Conservation (phyloP, 2,888 invertebrate genomes). For the Lissonota sp. region DNA sequence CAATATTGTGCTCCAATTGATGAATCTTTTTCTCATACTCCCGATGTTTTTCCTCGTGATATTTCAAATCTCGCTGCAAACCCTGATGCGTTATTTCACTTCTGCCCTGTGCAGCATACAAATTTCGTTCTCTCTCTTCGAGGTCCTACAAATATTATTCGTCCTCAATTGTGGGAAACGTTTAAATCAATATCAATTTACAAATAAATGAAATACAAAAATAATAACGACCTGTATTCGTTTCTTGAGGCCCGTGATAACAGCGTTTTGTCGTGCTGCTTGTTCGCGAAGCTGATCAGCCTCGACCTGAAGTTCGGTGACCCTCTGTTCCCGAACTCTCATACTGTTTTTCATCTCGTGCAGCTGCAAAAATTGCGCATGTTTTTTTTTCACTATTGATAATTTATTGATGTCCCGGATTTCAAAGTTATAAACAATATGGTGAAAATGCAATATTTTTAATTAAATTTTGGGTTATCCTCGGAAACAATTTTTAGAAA, state of each 20-base stretch:
- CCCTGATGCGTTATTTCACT: conserved; percentile 90
- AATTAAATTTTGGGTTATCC: too few relatives aligned
- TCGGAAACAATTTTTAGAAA: too few relatives aligned
- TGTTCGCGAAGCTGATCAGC: conserved; percentile 92
- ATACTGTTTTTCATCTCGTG: conserved; percentile 90
- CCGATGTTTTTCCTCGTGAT: conserved; percentile 90
- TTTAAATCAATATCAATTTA: background rate
- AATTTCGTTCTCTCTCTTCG: conserved; percentile 90
- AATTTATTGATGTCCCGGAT: too few relatives aligned
- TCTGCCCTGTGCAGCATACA: conserved; percentile 87
- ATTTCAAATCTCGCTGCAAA: conserved; percentile 89
- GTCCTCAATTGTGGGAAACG: too few relatives aligned
- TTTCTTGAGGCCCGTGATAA: conserved; percentile 92
- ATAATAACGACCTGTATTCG: conserved; percentile 86
- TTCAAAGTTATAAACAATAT: too few relatives aligned
- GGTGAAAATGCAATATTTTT: too few relatives aligned
- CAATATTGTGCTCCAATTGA: conserved; percentile 89
- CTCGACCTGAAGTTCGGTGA: conserved; percentile 91
- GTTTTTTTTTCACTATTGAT: too few relatives aligned
- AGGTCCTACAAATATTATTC: conserved; percentile 85
- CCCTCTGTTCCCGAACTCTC: conserved; percentile 89
- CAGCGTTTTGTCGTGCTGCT: conserved; percentile 92
- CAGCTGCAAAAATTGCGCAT: conserved; percentile 86
- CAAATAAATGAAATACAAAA: background rate
- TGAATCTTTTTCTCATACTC: conserved; percentile 91